Percentiles rank a stretch among this genome's conserved stretches.
Conservation (phyloP, 2,113 vertebrate genomes). For the Leucosticte australis region DNA sequence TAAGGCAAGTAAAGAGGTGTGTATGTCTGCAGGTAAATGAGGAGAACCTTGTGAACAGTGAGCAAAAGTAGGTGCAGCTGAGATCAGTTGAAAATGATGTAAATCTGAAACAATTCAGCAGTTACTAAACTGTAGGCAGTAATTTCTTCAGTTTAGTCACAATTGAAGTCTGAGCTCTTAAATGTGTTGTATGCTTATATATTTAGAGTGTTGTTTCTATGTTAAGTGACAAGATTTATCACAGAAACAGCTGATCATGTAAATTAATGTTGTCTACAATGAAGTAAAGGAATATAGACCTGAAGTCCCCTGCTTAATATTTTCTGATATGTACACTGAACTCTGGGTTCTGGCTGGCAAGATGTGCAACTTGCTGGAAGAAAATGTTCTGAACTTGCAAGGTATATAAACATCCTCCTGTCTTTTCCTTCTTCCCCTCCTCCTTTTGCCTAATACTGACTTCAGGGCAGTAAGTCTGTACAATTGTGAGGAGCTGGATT, state of each 20-base stretch:
- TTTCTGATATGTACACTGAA: not conserved
- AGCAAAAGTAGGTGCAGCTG: constrained; percentile 29
- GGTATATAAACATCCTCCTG: not conserved
- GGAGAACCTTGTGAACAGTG: not conserved
- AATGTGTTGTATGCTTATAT: not conserved
- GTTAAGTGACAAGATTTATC: not conserved
- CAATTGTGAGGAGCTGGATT: not conserved
- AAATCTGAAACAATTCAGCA: not conserved
- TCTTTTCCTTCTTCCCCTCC: not conserved
- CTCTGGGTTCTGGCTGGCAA: not conserved
- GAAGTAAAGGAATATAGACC: not conserved
- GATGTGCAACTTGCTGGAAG: not conserved
- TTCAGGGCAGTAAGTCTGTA: not conserved
- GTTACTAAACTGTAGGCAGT: not conserved
- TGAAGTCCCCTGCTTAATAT: not conserved
- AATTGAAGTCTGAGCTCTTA: not conserved
- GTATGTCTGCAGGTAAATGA: not conserved
- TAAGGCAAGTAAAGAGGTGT: not conserved
- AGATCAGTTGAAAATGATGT: not conserved
- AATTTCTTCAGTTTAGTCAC: not conserved
- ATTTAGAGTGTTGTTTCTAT: not conserved
- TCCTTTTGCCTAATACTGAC: not conserved
- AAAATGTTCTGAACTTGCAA: constrained; percentile 17
- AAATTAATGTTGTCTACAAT: not conserved
- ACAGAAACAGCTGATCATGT: not conserved